Percentiles rank a stretch among this genome's conserved stretches.
These are phyloP conservation scores for Agrenia bidenticulata DNA, from an alignment of 2,888 invertebrate species.

Conservation along the genomic window DNA sequence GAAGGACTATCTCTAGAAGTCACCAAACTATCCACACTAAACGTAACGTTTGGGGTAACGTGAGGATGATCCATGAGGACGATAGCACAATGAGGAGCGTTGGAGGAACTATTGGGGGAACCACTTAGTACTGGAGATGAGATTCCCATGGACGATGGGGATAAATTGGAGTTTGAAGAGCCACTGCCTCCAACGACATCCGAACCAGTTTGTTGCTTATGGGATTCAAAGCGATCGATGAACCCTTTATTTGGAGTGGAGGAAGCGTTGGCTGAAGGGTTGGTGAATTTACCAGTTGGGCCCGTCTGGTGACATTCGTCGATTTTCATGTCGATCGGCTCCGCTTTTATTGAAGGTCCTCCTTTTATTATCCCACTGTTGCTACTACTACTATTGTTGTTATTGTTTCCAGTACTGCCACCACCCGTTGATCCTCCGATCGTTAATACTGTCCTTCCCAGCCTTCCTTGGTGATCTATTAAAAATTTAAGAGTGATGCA, in stretches of 20 bases:
- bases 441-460: not conserved
- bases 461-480: constrained; percentile 9
- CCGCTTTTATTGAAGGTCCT: constrained; percentile 49
- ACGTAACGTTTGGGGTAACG: constrained; percentile 60
- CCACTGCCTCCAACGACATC: constrained; percentile 20
- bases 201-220: constrained; percentile 21
- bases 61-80: constrained; percentile 52
- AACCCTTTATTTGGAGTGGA: constrained; percentile 37
- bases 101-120: constrained; percentile 38
- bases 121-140: constrained; percentile 42
- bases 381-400: constrained; percentile 28
- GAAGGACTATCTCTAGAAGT: constrained; percentile 56
- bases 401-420: constrained; percentile 5
- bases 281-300: constrained; percentile 37
- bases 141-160: constrained; percentile 47
- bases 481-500: too few relatives aligned
- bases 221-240: constrained; percentile 34
- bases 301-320: constrained; percentile 47
- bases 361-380: constrained; percentile 44
- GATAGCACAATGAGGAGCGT: constrained; percentile 42
- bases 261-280: constrained; percentile 24
- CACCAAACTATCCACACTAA: constrained; percentile 67
- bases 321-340: constrained; percentile 53
- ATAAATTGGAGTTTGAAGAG: constrained; percentile 40
- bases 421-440: constrained; percentile 12